Evolutionary conservation across 2,888 invertebrate species (phyloP).

Genomic region (Thecocarcelia acutangulata): DNA sequence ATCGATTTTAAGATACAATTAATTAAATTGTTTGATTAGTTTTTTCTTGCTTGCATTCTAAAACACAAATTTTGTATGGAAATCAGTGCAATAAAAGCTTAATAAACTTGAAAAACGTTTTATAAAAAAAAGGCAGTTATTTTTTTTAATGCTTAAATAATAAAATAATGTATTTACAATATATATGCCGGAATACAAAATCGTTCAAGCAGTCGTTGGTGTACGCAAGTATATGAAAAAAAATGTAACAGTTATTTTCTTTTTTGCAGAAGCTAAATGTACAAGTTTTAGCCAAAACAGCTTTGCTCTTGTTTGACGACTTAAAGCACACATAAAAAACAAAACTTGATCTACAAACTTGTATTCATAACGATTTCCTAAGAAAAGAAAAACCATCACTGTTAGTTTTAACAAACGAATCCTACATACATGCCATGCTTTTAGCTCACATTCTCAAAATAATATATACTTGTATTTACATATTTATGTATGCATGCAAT

Average conservation of each 20-base stretch:
- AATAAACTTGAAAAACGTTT: no score
- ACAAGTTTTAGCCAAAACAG: slow-evolving; percentile 39
- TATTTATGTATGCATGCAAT: not conserved
- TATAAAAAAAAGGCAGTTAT: no score
- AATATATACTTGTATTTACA: slow-evolving; percentile 16
- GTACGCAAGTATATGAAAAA: slow-evolving; percentile 31
- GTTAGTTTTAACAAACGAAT: not conserved
- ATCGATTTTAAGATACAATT: no score
- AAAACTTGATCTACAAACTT: slow-evolving; percentile 65
- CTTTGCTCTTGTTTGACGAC: slow-evolving; percentile 32
- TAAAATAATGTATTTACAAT: no score
- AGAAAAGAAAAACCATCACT: slow-evolving; percentile 44
- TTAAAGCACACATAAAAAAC: slow-evolving; percentile 37
- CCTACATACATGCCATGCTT: not conserved
- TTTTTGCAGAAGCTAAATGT: slow-evolving; percentile 52
- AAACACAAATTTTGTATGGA: no score
- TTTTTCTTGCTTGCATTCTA: no score
- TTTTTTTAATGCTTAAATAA: no score
- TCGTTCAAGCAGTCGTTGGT: slow-evolving; percentile 14
- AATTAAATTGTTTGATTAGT: no score
- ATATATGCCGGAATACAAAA: no score
- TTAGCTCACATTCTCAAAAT: not conserved
- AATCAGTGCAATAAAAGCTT: no score
- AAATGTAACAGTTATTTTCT: slow-evolving; percentile 54
- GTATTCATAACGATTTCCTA: slow-evolving; percentile 39